Evolutionary conservation across 2,888 invertebrate genomes (phyloP).

Genomic region (Exocentrus adspersus): DNA sequence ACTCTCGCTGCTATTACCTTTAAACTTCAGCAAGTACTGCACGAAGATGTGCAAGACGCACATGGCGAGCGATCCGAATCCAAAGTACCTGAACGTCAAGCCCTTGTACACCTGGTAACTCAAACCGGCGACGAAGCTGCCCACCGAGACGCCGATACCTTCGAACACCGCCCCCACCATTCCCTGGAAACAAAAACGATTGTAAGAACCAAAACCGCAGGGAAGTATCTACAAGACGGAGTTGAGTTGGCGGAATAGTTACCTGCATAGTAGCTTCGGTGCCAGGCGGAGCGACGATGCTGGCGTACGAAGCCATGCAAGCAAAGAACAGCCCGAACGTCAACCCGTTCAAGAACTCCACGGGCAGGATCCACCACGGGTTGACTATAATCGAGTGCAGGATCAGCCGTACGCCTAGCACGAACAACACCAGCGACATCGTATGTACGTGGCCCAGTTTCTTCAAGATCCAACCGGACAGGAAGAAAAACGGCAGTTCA

Average conservation of each 20-base stretch:
- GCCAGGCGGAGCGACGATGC: constrained; percentile 82
- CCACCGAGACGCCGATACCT: constrained; percentile 83
- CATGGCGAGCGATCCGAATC: constrained; percentile 72
- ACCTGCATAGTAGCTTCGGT: constrained; percentile 89
- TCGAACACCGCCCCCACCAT: constrained; percentile 88
- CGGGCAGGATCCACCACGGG: constrained; percentile 85
- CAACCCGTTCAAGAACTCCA: constrained; percentile 88
- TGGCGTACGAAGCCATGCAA: constrained; percentile 89
- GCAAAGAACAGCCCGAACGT: constrained; percentile 90
- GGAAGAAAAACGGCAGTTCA: constrained; percentile 87
- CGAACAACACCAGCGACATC: constrained; percentile 84
- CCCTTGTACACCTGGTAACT: constrained; percentile 72
- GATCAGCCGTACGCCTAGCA: constrained; percentile 83
- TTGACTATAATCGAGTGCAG: constrained; percentile 82
- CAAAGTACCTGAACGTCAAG: constrained; percentile 77
- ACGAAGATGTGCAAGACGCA: constrained; percentile 69
- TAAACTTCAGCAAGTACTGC: constrained; percentile 59
- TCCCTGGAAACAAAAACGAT: constrained; percentile 78
- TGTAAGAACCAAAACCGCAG: too few relatives aligned
- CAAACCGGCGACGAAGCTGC: constrained; percentile 81
- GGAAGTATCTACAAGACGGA: too few relatives aligned
- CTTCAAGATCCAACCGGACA: constrained; percentile 81
- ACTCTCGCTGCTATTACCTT: constrained; percentile 42
- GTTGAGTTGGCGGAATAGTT: too few relatives aligned
- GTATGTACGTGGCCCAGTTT: constrained; percentile 84